These are phyloP conservation scores for Menidia beryllina DNA, from an alignment of 2,113 vertebrate species.

Conservation along the genomic window DNA sequence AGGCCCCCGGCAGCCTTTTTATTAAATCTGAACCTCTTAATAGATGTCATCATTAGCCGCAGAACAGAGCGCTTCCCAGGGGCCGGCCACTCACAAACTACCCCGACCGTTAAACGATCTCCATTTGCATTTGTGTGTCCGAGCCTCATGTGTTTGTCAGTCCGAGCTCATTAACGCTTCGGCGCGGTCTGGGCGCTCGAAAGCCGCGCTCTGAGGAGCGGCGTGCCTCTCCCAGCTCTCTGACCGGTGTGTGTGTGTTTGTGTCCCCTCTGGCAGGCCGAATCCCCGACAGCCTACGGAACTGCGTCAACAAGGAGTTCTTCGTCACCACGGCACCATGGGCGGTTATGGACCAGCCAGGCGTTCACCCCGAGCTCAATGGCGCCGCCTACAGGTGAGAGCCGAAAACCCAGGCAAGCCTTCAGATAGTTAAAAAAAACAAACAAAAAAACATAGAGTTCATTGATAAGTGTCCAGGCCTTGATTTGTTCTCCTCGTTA, in stretches of 20 bases:
- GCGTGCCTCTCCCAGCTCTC: neutral
- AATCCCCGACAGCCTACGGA: conserved; percentile 96
- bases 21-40: conserved; percentile 67
- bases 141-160: conserved; percentile 32
- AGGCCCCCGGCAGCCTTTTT: conserved; percentile 46
- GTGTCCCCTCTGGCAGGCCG: conserved; percentile 83
- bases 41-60: conserved; percentile 64
- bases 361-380: conserved; percentile 94
- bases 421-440: neutral
- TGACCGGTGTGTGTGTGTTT: conserved; percentile 19
- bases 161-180: conserved; percentile 40
- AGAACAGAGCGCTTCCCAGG: conserved; percentile 13
- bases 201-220: neutral
- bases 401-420: neutral
- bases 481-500: neutral
- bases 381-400: conserved; percentile 95
- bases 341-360: conserved; percentile 94
- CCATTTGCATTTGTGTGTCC: conserved; percentile 50
- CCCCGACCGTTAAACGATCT: conserved; percentile 54
- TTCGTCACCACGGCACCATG: conserved; percentile 93
- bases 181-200: conserved; percentile 10
- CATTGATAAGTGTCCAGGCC: neutral
- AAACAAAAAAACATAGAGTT: no score
- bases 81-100: conserved; percentile 24
- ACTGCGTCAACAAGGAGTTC: conserved; percentile 99